Conservation (phyloP, 2,797 vertebrate genomes). For the Capromys pilorides region DNA sequence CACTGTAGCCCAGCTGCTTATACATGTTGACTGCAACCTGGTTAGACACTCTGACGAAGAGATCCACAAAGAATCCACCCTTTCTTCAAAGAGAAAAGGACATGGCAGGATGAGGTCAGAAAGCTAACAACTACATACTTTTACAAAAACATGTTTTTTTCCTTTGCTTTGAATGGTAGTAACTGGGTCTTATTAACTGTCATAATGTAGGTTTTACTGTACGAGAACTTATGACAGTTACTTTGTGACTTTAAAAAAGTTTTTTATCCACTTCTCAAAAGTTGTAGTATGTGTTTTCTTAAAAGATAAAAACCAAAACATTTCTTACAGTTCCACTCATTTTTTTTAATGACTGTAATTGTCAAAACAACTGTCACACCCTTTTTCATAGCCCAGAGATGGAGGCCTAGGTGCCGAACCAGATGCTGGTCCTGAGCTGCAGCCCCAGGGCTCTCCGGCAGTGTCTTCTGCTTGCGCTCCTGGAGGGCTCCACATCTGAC, state of each 20-base stretch:
- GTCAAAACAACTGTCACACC: not conserved
- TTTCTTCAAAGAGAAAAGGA: constrained; percentile 87
- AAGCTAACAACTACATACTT: not conserved
- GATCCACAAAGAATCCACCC: constrained; percentile 96
- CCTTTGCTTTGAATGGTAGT: not conserved
- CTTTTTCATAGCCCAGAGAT: constrained; percentile 17
- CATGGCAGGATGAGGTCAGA: not conserved
- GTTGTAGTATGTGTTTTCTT: not conserved
- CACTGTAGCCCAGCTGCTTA: constrained; percentile 96
- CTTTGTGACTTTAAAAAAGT: constrained; percentile 3
- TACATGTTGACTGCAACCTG: constrained; percentile 98
- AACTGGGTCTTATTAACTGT: not conserved
- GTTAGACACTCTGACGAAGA: constrained; percentile 97
- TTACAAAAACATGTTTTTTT: constrained; percentile 37
- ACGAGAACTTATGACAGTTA: constrained; percentile 1
- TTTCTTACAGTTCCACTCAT: not conserved
- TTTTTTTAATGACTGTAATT: not conserved
- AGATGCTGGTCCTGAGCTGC: no score
- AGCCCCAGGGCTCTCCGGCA: not conserved
- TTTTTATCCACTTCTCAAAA: constrained; percentile 37
- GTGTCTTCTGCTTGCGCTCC: not conserved
- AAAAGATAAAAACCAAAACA: not conserved
- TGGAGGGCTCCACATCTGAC: not conserved
- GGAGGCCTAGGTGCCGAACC: not conserved
- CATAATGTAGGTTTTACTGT: not conserved